Percentiles rank a stretch among this genome's conserved stretches.
Conservation (phyloP, 1,140 invertebrate species). For the Lordiphosa clarofinis region DNA sequence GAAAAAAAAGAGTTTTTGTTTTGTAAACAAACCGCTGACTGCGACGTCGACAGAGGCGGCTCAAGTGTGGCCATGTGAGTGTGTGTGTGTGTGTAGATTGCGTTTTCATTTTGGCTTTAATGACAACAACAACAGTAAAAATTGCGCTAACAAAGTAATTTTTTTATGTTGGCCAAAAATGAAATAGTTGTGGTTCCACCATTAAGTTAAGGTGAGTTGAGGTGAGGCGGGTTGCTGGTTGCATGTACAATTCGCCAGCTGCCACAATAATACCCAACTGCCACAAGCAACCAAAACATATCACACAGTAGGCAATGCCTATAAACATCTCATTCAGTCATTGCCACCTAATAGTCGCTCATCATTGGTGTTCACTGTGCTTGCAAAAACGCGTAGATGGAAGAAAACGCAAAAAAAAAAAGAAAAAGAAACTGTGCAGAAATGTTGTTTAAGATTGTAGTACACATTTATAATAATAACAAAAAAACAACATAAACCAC, state of each 20-base stretch:
- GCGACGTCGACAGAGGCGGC: constrained; percentile 25
- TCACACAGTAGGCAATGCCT: constrained; percentile 17
- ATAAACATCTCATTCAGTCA: not conserved
- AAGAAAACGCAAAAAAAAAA: not conserved
- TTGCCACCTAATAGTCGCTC: not conserved
- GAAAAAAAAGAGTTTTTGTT: constrained; percentile 67
- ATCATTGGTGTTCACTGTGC: not conserved
- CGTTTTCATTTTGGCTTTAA: constrained; percentile 56
- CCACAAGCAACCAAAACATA: constrained; percentile 21
- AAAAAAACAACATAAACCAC: constrained; percentile 19
- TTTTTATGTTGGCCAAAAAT: constrained; percentile 32
- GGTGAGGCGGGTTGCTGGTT: constrained; percentile 6
- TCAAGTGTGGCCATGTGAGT: constrained; percentile 29
- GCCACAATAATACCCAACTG: constrained; percentile 19
- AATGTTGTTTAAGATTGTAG: constrained; percentile 29
- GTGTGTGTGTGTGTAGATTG: constrained; percentile 38
- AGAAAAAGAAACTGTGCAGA: constrained; percentile 17
- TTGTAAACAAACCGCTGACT: constrained; percentile 66
- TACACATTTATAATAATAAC: constrained; percentile 27
- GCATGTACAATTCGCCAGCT: constrained; percentile 38
- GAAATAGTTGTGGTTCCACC: constrained; percentile 46
- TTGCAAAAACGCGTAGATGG: constrained; percentile 1
- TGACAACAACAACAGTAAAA: constrained; percentile 28
- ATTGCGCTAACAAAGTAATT: constrained; percentile 62
- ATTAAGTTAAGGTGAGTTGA: not conserved